Evolutionary conservation across 2,797 vertebrate genomes (phyloP), one percentile per base, ranked within the genome.

Genomic region (Falco columbarius): DNA sequence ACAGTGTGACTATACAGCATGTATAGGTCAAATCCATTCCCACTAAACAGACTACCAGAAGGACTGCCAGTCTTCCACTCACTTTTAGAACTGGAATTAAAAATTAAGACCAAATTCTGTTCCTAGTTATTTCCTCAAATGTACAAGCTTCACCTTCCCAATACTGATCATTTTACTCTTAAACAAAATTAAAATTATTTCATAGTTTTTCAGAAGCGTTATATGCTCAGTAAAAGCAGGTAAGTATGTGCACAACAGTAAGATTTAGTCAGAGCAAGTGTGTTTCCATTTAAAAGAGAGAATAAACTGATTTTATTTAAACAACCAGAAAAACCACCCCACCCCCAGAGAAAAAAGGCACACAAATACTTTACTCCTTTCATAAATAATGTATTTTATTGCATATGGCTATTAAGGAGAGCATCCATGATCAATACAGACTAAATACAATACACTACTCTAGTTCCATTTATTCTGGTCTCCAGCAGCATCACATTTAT

Each of bases 341-440:
- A 30, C 12, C 19, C 40, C 73, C 34, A 63, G 38, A 96, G 90
- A 96, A 98, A 97, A 94, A 15, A 97, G n/a, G 42, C 63, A 71
- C 86, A 75, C 66, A 76, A 95, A 97, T 83, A 95, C 66, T 56
- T 72, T 42, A 73, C 32, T 90, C 68, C 89, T 98, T 98, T 99
- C 98, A 99, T 99, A 99, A 99, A 99, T 99, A 99, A 99, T 98
- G 98, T 98, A 97, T 97, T 98, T 99, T 99, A 99, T 99, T 99
- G 99, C 99, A 99, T 99, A 99, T 99, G 98, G 99, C 99, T 99
- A 99, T 98, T 98, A 97, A 98, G 97, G 96, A 98, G 98, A 98
- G 98, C 97, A 98, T 99, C 98, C 99, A 99, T 98, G 98, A 99
- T 99, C 98, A 98, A 98, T 99, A 99, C 99, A 99, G 98, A 99